A percentile compares a stretch with the other conserved stretches of the same genome.
Conservation (phyloP, 2,113 vertebrate genomes). For the Uropsilus gracilis region DNA sequence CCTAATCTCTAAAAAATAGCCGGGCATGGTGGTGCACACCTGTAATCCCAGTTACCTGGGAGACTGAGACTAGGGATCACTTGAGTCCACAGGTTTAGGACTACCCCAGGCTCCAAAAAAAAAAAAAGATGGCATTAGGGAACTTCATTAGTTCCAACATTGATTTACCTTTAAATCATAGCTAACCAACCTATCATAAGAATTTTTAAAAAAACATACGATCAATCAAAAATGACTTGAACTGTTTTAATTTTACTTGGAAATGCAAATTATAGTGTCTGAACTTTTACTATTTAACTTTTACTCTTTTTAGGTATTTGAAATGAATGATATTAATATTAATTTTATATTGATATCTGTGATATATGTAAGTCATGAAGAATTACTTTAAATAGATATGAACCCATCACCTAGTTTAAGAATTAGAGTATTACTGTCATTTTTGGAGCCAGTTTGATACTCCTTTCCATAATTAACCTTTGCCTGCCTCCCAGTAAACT, state of each 20-base stretch:
- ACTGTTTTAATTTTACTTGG: conserved; percentile 32
- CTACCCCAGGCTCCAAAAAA: too few relatives aligned
- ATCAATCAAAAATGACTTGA: background rate
- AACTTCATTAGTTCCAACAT: background rate
- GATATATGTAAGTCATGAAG: background rate
- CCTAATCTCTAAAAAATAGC: too few relatives aligned
- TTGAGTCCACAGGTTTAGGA: too few relatives aligned
- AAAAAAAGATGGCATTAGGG: too few relatives aligned
- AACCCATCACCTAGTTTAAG: background rate
- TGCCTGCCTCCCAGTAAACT: background rate
- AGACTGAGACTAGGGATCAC: too few relatives aligned
- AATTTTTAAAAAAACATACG: background rate
- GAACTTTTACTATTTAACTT: conserved; percentile 31
- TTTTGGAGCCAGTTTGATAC: background rate
- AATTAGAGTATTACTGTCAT: background rate
- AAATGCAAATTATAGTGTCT: background rate
- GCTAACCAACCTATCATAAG: background rate
- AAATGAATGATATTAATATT: background rate
- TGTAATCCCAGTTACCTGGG: too few relatives aligned
- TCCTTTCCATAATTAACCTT: background rate
- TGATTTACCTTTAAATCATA: background rate
- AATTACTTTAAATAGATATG: conserved; percentile 40
- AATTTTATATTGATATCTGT: background rate
- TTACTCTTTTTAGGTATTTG: conserved; percentile 38
- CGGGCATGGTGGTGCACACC: too few relatives aligned